phyloP scores from a whole-genome alignment of 2,113 vertebrate genomes.

The Xyliphius kryptos region DNA sequence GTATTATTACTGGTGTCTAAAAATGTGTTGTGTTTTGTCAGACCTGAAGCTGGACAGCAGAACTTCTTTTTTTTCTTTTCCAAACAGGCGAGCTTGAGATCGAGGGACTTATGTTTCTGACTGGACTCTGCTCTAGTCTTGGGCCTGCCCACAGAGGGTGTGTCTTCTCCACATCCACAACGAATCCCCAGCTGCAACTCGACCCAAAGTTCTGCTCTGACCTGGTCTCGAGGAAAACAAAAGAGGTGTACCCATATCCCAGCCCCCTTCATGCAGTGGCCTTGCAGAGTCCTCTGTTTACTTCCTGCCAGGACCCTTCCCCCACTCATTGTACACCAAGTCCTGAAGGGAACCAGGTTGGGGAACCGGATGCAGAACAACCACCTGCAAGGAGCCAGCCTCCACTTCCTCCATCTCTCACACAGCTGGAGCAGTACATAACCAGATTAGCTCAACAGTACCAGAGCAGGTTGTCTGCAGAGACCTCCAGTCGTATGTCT shows the following conservation, averaged over 20 bases:
- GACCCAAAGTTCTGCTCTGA: constrained; percentile 67
- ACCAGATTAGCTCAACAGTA: constrained; percentile 62
- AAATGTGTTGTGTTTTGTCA: not conserved
- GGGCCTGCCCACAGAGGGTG: constrained; percentile 48
- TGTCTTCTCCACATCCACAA: constrained; percentile 46
- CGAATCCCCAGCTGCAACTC: constrained; percentile 51
- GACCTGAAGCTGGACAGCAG: too few species aligned
- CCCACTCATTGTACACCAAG: constrained; percentile 30
- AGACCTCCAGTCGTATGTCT: constrained; percentile 31
- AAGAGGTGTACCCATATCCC: constrained; percentile 74
- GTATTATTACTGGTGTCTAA: not conserved
- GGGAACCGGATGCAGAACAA: constrained; percentile 40
- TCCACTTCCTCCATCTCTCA: constrained; percentile 43
- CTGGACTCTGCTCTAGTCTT: constrained; percentile 59
- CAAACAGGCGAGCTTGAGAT: constrained; percentile 58
- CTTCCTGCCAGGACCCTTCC: constrained; percentile 48
- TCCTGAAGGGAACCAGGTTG: constrained; percentile 46
- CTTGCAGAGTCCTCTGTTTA: constrained; percentile 75
- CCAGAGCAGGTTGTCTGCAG: constrained; percentile 47
- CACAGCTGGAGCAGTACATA: constrained; percentile 69
- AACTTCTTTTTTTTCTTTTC: constrained; percentile 18
- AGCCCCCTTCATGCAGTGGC: constrained; percentile 75
- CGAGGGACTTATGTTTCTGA: constrained; percentile 59
- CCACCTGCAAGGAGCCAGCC: constrained; percentile 35
- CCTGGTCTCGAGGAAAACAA: constrained; percentile 68